Conservation (phyloP, 2,113 vertebrate species). For the Sterna hirundo region DNA sequence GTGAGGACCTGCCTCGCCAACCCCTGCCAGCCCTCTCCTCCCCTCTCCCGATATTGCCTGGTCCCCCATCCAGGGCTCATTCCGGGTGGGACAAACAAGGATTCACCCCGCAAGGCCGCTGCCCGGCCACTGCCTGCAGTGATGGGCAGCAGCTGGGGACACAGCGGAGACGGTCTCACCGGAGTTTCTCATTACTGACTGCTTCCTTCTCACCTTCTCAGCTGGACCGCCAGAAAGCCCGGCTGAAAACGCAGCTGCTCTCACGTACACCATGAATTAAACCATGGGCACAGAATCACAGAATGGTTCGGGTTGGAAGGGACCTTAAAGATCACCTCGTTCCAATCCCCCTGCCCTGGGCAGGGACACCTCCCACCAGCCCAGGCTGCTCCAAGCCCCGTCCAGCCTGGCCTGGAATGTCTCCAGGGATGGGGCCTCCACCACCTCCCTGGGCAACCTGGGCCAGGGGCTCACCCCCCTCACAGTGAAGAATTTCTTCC, state of each 20-base stretch:
- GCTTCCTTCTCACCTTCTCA: not conserved
- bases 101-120: fast-evolving
- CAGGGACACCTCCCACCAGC: no score
- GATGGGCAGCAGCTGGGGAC: not conserved
- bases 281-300: not conserved
- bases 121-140: fast-evolving
- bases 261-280: not conserved
- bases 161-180: fast-evolving
- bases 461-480: no score
- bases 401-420: no score
- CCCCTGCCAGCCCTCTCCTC: not conserved
- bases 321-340: no score
- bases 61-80: not conserved
- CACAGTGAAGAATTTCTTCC: no score
- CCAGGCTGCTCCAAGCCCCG: no score
- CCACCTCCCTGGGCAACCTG: no score
- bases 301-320: no score
- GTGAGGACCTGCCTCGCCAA: not conserved
- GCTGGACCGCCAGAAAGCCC: not conserved
- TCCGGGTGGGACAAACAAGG: fast-evolving
- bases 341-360: no score
- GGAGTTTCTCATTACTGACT: not conserved
- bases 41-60: not conserved
- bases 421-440: no score
- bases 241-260: not conserved